Conservation (phyloP, 2,797 vertebrate genomes). For the Danionella dracula region DNA sequence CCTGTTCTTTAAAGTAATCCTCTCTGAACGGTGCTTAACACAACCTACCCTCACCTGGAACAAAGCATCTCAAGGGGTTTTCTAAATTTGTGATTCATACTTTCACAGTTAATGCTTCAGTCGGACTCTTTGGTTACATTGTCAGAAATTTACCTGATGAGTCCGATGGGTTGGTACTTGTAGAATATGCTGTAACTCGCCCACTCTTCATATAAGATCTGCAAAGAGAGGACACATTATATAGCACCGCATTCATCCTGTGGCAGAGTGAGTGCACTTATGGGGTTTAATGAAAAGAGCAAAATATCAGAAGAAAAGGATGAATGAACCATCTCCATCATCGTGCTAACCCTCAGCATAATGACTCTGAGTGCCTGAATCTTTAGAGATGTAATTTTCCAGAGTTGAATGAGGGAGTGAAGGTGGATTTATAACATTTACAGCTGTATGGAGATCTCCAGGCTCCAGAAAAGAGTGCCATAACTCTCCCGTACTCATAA, state of each 20-base stretch:
- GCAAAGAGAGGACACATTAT: slow-evolving; percentile 40
- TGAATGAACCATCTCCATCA: not conserved
- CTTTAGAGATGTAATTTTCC: not conserved
- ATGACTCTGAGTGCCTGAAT: not conserved
- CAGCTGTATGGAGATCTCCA: not conserved
- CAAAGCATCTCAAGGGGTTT: not conserved
- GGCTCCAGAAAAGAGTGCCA: not conserved
- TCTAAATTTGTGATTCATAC: not conserved
- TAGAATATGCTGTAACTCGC: slow-evolving; percentile 94
- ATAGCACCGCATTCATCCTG: not conserved
- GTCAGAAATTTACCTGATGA: slow-evolving; percentile 80
- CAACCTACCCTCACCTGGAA: not conserved
- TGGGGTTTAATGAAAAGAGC: not conserved
- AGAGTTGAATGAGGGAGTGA: not conserved
- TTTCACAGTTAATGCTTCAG: not conserved
- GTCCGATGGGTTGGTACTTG: slow-evolving; percentile 92
- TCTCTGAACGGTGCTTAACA: not conserved
- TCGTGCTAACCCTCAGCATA: not conserved
- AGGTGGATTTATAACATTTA: not conserved
- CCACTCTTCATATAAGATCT: slow-evolving; percentile 94
- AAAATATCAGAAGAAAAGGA: not conserved
- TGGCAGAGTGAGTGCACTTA: not conserved
- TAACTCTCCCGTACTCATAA: not conserved
- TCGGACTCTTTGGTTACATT: not conserved
- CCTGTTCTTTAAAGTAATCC: not conserved